These are phyloP conservation scores for Zaprionus lineosus DNA, from an alignment of 2,888 invertebrate genomes.

Conservation along the genomic window DNA sequence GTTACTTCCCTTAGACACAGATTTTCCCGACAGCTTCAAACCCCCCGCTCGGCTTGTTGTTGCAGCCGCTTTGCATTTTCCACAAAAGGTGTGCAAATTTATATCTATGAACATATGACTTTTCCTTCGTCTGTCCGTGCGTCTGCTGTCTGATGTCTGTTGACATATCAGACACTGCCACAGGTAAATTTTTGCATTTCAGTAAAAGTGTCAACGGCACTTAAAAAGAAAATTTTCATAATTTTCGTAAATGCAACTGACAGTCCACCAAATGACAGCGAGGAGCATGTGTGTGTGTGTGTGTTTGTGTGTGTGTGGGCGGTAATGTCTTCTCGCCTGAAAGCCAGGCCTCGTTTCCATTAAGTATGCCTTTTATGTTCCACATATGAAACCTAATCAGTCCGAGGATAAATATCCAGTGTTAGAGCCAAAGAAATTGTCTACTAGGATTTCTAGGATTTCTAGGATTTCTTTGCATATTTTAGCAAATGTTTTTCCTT, in stretches of 20 bases:
- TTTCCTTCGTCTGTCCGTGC: neutral
- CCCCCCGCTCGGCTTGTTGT: neutral
- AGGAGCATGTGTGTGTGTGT: neutral
- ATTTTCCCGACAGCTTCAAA: no score
- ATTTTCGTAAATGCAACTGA: constrained; percentile 53
- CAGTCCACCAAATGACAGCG: constrained; percentile 30
- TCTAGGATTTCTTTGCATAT: no score
- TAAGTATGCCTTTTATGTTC: constrained; percentile 20
- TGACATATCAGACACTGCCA: constrained; percentile 36
- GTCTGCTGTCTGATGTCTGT: constrained; percentile 14
- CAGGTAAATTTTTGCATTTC: constrained; percentile 43
- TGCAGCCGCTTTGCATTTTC: neutral
- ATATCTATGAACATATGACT: constrained; percentile 11
- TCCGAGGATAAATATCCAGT: neutral
- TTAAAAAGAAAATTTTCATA: constrained; percentile 50
- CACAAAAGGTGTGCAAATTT: constrained; percentile 22
- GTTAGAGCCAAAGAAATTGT: neutral
- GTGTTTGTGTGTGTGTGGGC: no score
- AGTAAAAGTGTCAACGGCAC: constrained; percentile 53
- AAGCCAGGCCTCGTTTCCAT: constrained; percentile 26
- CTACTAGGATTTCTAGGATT: no score
- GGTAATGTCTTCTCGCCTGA: no score
- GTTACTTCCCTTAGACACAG: no score
- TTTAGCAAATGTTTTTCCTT: no score
- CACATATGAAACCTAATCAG: constrained; percentile 21